phyloP scores from a whole-genome alignment of 2,797 vertebrate genomes.

The Menidia menidia region DNA sequence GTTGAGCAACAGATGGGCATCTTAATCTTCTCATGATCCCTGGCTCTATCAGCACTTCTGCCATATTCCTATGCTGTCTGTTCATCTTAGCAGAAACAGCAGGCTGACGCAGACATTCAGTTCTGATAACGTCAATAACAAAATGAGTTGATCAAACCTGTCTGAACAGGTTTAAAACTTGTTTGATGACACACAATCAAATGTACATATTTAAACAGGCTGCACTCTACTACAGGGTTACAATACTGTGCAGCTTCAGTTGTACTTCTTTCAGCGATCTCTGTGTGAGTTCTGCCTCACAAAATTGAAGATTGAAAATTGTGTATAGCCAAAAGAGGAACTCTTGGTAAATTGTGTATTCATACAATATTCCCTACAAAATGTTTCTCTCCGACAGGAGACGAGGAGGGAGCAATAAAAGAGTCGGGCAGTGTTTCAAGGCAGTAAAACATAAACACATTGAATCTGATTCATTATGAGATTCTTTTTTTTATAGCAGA shows the following conservation, averaged over 20 bases:
- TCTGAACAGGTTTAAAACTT: not conserved
- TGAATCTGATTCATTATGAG: conserved; percentile 24
- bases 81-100: conserved; percentile 28
- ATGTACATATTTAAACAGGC: not conserved
- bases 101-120: conserved; percentile 16
- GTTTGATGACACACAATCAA: not conserved
- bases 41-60: conserved; percentile 39
- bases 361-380: no score
- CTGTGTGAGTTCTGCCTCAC: not conserved
- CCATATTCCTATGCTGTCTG: conserved; percentile 19
- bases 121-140: conserved; percentile 10
- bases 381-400: conserved; percentile 8
- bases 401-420: conserved; percentile 15
- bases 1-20: conserved; percentile 66
- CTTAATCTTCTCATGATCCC: conserved; percentile 65
- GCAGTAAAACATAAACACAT: conserved; percentile 10
- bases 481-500: not conserved
- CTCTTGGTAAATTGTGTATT: no score
- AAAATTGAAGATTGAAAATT: conserved; percentile 1
- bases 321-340: no score
- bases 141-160: conserved; percentile 15
- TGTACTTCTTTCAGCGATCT: not conserved
- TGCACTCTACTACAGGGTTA: not conserved
- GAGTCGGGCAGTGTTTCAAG: conserved; percentile 10
- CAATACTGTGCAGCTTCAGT: no score